phyloP scores from a whole-genome alignment of 2,797 vertebrate species.

The Euthynnus affinis region DNA sequence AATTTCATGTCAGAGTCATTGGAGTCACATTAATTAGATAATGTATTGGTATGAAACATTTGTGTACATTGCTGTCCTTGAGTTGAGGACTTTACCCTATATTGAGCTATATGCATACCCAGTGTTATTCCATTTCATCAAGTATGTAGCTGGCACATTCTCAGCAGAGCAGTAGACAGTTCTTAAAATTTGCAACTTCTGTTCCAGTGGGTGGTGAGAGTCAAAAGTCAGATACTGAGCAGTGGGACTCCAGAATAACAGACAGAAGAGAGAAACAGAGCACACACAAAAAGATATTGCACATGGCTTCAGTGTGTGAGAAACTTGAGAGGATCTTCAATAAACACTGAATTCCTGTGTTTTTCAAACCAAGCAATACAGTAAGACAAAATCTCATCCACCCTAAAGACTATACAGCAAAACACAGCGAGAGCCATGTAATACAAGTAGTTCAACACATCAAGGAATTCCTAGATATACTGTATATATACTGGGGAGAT shows the following conservation, averaged over 20 bases:
- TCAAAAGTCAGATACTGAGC: conserved; percentile 18
- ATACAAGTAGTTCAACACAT: background rate
- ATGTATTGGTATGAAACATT: background rate
- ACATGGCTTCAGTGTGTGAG: background rate
- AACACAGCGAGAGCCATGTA: background rate
- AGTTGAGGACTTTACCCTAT: background rate
- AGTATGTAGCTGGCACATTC: background rate
- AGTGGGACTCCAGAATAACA: background rate
- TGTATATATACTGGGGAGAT: background rate
- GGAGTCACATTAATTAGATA: background rate
- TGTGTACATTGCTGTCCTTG: background rate
- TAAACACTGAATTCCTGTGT: conserved; percentile 1
- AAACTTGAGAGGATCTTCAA: background rate
- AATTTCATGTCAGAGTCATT: background rate
- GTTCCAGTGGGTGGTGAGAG: conserved; percentile 18
- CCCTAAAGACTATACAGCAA: background rate
- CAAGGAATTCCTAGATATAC: background rate
- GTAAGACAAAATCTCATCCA: conserved; percentile 1
- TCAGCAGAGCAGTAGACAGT: background rate
- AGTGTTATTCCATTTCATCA: background rate
- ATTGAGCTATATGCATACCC: background rate
- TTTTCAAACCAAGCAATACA: conserved; percentile 16
- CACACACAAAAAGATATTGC: background rate
- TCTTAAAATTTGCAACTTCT: conserved; percentile 3
- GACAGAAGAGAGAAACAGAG: background rate